Base-by-base conservation (phyloP, 1,140 invertebrate genomes). In the Diorhabda elongata region DNA sequence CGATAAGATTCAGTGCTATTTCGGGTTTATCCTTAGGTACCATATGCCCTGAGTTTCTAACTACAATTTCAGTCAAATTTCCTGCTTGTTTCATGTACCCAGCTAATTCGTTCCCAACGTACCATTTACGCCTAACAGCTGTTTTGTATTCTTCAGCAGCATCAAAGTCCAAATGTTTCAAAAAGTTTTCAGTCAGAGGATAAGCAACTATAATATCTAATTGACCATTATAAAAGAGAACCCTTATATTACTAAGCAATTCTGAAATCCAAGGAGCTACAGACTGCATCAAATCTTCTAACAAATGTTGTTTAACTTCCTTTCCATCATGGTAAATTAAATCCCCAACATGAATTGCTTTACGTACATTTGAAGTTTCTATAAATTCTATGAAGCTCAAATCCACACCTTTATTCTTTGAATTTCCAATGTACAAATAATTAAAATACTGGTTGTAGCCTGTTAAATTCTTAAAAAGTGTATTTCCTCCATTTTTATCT, bases 201-300 rank as follows among this genome's bases (percentile, higher is more conserved):
- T 93, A 92, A 0, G 92, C 89, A 5, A 93, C 89, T 66, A 94
- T 92, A 60, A 95, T 89, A 79, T 96, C 93, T 64, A 94, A 80
- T 78, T 95, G 92, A 5, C 93, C 93, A 77, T 89, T 94, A 79
- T 93, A 95, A 70, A 90, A 84, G 42, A 92, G 73, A 3, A 90
- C 85, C 78, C 84, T 83, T 76, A 92, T 92, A 70, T 88, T 75
- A 63, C 77, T 87, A 73, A 83, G 87, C 0, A 97, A 80, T 66
- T 90, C 87, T 4, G 86, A 82, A 61, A 97, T 82, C 86, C 89
- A 90, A 2, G 87, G 87, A 44, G 91, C 90, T 41, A 93, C 44
- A 7, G 90, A 91, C 73, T 94, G 85, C 89, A 95, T 92, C 0
- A 97, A 84, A 83, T 97, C 95, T 42, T 84, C 77, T 60, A 89